phyloP scores from a whole-genome alignment of 2,888 invertebrate species.

The Andrena minutula region DNA sequence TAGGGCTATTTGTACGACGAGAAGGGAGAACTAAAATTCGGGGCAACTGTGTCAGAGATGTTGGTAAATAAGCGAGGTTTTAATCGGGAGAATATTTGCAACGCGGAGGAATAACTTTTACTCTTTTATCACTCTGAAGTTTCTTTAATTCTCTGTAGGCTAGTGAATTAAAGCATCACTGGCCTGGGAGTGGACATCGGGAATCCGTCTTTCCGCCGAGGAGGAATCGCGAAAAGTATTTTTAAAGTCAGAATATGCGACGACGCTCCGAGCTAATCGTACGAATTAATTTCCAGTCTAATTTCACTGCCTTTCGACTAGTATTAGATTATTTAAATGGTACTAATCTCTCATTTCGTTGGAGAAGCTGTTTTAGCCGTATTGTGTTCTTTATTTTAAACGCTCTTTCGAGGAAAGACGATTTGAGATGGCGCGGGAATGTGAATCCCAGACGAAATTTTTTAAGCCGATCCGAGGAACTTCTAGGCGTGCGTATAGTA shows the following conservation, averaged over 20 bases:
- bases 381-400: conserved; percentile 54
- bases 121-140: conserved; percentile 1
- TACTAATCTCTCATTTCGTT: conserved; percentile 10
- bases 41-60: neutral
- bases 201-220: conserved; percentile 18
- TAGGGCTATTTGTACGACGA: conserved; percentile 23
- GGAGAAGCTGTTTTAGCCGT: conserved; percentile 18
- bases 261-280: neutral
- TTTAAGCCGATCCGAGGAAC: conserved; percentile 23
- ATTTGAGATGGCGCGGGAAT: conserved; percentile 31
- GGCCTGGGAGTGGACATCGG: neutral
- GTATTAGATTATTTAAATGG: conserved; percentile 26
- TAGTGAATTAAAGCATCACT: neutral
- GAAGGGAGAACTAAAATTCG: neutral
- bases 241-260: neutral
- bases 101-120: neutral
- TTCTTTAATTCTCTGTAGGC: neutral
- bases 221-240: neutral
- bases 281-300: neutral
- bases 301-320: conserved; percentile 2
- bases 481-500: conserved; percentile 55
- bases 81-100: neutral
- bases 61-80: conserved; percentile 3
- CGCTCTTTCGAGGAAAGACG: conserved; percentile 37
- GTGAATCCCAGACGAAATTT: conserved; percentile 32